Base-by-base conservation (phyloP, 2,888 invertebrate genomes). In the Syrphus vitripennis region DNA sequence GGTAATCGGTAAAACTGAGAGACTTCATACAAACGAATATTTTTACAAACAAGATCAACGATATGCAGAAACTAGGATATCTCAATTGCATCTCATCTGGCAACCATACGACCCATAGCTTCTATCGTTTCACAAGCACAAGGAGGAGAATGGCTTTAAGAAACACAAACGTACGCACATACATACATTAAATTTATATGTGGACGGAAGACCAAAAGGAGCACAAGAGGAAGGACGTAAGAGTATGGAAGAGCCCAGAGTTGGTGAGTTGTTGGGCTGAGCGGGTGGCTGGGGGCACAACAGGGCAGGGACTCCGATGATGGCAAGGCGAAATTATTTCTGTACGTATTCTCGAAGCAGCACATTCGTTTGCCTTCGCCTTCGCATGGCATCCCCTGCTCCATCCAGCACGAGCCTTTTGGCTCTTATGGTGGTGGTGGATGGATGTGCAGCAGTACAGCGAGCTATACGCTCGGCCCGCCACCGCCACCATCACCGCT, bases 141-240 rank as follows among this genome's bases (percentile, higher is more conserved):
- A 86, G 86, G 86, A 86, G 86, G 86, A 72, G 77, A 86, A 78
- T 82, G 77, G 86, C 82, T 86, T 86, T 82, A 86, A 82, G 86
- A 75, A 82, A 40, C 63, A 86, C 86, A 82, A 82, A 48, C 80
- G 61, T 40, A 84, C 83, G 75, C 69, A 71, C 45, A 77, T 87
- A 75, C 65, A 63, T 75, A 63, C 67, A 86, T 86, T 86, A 86
- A 86, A 86, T 86, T 78, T 86, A 82, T 86, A 86, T 82, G 59
- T 69, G 86, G 48, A 82, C 82, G 77, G 63, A 70, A 86, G 59
- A 74, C 31, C 70, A 53, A 78, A 67, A 82, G 74, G 53, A 82
- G 50, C 21, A 40, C 55, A 37, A 45, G 42, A 72, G 70, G 59
- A n/a, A 57, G 34, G 34, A 59, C 59, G 59, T 59, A 59, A 59